Conservation (phyloP, 1,140 invertebrate species). For the Teleogryllus occipitalis region DNA sequence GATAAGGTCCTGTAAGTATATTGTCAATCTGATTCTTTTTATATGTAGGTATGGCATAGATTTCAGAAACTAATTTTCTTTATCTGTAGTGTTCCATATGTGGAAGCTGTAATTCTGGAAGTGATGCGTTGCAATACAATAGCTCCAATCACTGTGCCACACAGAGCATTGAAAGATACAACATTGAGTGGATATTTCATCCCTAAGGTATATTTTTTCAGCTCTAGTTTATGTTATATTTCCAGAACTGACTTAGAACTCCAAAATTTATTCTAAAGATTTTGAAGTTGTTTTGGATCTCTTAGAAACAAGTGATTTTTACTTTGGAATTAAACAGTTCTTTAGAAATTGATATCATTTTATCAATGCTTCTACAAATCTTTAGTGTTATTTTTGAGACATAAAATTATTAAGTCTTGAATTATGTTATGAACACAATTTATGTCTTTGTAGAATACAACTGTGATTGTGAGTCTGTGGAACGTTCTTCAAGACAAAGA, state of each 20-base stretch:
- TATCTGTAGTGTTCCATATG: slow-evolving; percentile 22
- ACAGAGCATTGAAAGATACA: slow-evolving; percentile 19
- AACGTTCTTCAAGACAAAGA: slow-evolving; percentile 20
- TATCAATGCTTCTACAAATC: too few relatives aligned
- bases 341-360: too few relatives aligned
- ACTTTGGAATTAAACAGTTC: too few relatives aligned
- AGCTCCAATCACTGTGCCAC: slow-evolving; percentile 22
- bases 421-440: too few relatives aligned
- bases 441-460: slow-evolving; percentile 12
- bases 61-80: not conserved
- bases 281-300: too few relatives aligned
- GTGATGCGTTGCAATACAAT: slow-evolving; percentile 22
- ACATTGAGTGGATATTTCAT: slow-evolving; percentile 22
- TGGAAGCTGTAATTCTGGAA: slow-evolving; percentile 21
- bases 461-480: slow-evolving; percentile 18
- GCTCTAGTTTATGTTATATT: too few relatives aligned
- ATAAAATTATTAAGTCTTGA: too few relatives aligned
- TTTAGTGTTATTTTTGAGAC: too few relatives aligned
- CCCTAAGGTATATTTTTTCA: slow-evolving; percentile 21
- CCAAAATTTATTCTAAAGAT: not conserved
- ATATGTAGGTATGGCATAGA: not conserved
- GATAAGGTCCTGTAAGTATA: slow-evolving; percentile 39
- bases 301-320: too few relatives aligned
- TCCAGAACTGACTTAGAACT: too few relatives aligned
- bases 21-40: not conserved